Evolutionary conservation across 2,797 vertebrate genomes (phyloP), one percentile per base, ranked within the genome.

Genomic region (Rhabdophis nuchalis): DNA sequence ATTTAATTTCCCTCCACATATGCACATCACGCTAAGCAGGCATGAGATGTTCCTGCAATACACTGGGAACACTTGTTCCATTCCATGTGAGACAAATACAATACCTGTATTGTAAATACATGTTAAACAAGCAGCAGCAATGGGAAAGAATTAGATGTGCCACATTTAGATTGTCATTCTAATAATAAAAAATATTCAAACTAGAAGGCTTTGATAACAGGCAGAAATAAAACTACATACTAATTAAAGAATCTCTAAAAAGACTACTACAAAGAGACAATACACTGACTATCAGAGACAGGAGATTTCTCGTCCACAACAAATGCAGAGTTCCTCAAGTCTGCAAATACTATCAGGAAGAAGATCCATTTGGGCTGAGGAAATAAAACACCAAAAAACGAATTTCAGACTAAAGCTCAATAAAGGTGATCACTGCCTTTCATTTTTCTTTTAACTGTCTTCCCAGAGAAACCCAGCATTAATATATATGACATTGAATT

Each of bases 1-100:
- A 95, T 93, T 94, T 77, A 77, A 91, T 86, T 92, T 93, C 87
- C 68, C 61, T 87, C 57, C 0, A 0, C 77, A 85, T 86, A 13
- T 89, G 86, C 2, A 0, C 0, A 32, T 87, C 41, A 64, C 50
- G 50, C 41, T 88, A 64, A 72, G n/a, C 9, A 61, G 50, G 89
- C 61, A 86, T 4, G 0, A 20, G 53, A 41, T 27, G 23, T 82
- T 16, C 46, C 91, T 0, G 0, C 85, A 77, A 87, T 61, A 46
- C 12, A 9, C 23, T 4, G 57, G n/a, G 12, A 36, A 18, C 46
- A 89, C 32, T 11, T 27, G 27, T 41, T 61, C 88, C n/a, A 32
- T 53, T 36, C 29, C 46, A 29, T 2, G 4, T 36, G 85, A 32
- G n/a, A 54, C 25, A 57, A 50, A 61, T 41, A 36, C 5, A 50